A percentile compares a stretch with the other conserved stretches of the same genome.
These are phyloP conservation scores for Heliconius congener DNA, from an alignment of 1,140 invertebrate genomes.

Conservation along the genomic window DNA sequence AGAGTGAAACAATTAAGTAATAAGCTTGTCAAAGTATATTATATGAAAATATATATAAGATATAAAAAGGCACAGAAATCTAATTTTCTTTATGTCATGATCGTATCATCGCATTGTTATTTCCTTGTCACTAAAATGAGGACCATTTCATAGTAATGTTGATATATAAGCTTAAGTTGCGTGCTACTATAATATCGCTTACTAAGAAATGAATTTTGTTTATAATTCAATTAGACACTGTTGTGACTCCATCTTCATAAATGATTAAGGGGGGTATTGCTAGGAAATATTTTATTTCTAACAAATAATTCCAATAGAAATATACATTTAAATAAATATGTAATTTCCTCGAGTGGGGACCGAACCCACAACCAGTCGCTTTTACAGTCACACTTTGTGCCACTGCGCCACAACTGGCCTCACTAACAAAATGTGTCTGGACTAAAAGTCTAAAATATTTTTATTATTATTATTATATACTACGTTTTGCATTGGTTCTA, in stretches of 20 bases:
- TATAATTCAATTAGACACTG: background rate
- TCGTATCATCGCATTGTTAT: background rate
- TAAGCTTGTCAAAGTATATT: background rate
- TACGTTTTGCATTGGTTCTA: too few relatives aligned
- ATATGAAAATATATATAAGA: too few relatives aligned
- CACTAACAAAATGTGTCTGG: too few relatives aligned
- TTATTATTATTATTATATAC: too few relatives aligned
- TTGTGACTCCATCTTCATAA: background rate
- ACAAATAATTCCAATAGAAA: too few relatives aligned
- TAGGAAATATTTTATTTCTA: background rate
- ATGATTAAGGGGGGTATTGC: background rate
- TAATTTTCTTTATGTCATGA: slow-evolving; percentile 11
- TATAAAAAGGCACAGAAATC: background rate
- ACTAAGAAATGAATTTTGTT: background rate
- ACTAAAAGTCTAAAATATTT: too few relatives aligned
- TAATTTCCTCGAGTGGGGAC: too few relatives aligned
- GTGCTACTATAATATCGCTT: background rate
- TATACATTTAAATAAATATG: too few relatives aligned
- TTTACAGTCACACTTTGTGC: too few relatives aligned
- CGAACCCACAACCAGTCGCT: too few relatives aligned
- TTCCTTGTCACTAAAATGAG: background rate
- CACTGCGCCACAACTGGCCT: too few relatives aligned
- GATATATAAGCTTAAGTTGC: background rate
- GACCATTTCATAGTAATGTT: background rate
- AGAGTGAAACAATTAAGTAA: background rate